Evolutionary conservation across 2,797 vertebrate species (phyloP).

Genomic region (Myioborus melanocephalus): DNA sequence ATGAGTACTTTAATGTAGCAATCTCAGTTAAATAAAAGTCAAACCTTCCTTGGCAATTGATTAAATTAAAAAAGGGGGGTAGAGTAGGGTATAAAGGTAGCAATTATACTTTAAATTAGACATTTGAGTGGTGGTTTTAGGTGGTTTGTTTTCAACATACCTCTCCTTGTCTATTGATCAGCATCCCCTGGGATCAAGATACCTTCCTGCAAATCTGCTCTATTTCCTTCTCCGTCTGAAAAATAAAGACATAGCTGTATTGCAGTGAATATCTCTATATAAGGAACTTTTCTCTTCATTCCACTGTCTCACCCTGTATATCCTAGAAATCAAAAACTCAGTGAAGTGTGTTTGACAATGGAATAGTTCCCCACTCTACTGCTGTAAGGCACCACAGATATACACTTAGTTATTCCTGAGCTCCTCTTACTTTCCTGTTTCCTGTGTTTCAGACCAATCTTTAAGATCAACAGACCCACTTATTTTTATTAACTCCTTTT

Average conservation of each 20-base stretch:
- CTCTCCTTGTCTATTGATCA: not conserved
- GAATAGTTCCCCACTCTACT: not conserved
- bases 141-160: not conserved
- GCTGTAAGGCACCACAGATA: slow-evolving; percentile 11
- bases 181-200: not conserved
- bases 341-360: slow-evolving; percentile 23
- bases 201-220: not conserved
- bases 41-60: not conserved
- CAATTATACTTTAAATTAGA: not conserved
- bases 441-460: not conserved
- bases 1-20: not conserved
- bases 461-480: not conserved
- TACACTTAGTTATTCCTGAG: not conserved
- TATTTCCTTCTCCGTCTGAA: slow-evolving; percentile 2
- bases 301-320: not conserved
- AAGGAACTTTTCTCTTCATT: slow-evolving; percentile 14
- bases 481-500: slow-evolving; percentile 10
- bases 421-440: not conserved
- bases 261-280: not conserved
- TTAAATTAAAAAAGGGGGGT: not conserved
- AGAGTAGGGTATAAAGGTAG: not conserved
- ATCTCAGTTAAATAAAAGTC: not conserved
- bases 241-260: not conserved
- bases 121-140: slow-evolving; percentile 1
- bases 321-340: slow-evolving; percentile 20